Percentiles rank a stretch among this genome's conserved stretches.
Conservation (phyloP, 2,113 vertebrate genomes). For the Benitochromis conjunctus region DNA sequence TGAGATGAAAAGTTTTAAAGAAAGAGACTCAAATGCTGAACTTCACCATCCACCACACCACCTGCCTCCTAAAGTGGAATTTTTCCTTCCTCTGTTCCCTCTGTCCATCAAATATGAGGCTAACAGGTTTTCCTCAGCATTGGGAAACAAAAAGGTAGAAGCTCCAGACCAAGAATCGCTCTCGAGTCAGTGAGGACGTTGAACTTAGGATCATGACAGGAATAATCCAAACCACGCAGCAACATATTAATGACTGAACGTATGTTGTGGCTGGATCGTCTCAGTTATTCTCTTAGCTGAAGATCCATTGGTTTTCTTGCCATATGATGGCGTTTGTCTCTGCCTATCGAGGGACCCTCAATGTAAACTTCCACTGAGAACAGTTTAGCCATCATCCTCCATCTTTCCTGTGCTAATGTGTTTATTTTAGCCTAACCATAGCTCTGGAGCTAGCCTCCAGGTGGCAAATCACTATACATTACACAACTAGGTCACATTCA, state of each 20-base stretch:
- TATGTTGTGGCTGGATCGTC: background rate
- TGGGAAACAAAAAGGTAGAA: background rate
- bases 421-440: background rate
- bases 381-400: background rate
- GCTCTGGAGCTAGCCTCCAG: background rate
- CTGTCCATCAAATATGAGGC: background rate
- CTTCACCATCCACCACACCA: background rate
- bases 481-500: background rate
- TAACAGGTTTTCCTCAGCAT: background rate
- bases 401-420: background rate
- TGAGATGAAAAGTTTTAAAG: background rate
- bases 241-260: background rate
- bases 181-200: background rate
- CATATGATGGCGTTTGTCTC: background rate
- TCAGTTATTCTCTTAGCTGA: background rate
- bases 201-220: background rate
- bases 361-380: background rate
- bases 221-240: background rate
- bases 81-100: background rate
- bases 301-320: background rate
- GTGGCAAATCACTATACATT: background rate
- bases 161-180: background rate
- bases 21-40: background rate
- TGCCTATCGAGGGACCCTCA: background rate
- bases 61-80: background rate